Evolutionary conservation across 2,888 invertebrate species (phyloP).

Genomic region (Acleris holmiana): DNA sequence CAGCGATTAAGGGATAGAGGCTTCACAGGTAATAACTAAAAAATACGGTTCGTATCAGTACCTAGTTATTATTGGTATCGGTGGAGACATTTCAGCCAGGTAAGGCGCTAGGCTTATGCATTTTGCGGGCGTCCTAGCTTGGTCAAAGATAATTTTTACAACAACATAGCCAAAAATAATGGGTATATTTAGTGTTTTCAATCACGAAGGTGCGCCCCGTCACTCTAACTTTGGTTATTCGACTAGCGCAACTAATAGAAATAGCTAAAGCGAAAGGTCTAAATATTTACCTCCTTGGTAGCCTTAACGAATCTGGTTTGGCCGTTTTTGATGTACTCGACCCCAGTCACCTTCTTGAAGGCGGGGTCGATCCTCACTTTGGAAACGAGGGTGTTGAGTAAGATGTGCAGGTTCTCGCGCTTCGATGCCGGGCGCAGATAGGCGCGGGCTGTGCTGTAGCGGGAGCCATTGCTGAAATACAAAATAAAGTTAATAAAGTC

Average conservation of each 20-base stretch:
- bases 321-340: constrained; percentile 85
- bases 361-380: constrained; percentile 80
- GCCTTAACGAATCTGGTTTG: constrained; percentile 73
- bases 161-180: too few species aligned
- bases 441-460: constrained; percentile 85
- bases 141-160: too few species aligned
- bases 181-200: too few species aligned
- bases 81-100: too few species aligned
- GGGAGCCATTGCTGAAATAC: constrained; percentile 80
- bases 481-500: not conserved
- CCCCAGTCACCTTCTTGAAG: constrained; percentile 81
- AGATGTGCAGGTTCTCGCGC: constrained; percentile 85
- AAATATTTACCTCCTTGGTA: constrained; percentile 77
- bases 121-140: too few species aligned
- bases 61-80: too few species aligned
- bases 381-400: constrained; percentile 86
- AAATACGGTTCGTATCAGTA: too few species aligned
- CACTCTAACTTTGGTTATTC: not conserved
- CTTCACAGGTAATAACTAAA: too few species aligned
- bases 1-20: too few species aligned
- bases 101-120: too few species aligned
- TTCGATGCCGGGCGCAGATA: constrained; percentile 85
- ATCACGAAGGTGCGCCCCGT: not conserved
- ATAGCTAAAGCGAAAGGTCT: not conserved
- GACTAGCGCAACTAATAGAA: not conserved